Conservation (phyloP, 2,113 vertebrate species). For the Rhinogobius similis region DNA sequence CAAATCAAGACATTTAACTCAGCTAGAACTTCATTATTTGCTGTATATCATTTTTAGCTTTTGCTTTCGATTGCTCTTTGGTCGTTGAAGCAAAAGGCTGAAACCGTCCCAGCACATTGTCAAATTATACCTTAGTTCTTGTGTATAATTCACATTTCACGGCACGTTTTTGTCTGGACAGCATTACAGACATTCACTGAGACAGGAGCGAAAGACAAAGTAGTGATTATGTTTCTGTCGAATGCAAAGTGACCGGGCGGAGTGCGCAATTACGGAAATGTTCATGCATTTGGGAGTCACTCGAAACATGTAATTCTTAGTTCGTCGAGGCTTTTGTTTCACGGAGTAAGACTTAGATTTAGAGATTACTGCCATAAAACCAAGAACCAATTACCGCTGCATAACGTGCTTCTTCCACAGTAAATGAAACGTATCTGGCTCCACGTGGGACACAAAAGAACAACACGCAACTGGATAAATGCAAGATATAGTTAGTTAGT, state of each 20-base stretch:
- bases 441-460: too few relatives aligned
- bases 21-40: too few relatives aligned
- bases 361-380: not conserved
- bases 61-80: too few relatives aligned
- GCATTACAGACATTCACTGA: constrained; percentile 20
- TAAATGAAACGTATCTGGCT: too few relatives aligned
- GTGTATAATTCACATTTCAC: constrained; percentile 8
- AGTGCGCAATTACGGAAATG: constrained; percentile 7
- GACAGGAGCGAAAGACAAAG: constrained; percentile 3
- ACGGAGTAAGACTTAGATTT: not conserved
- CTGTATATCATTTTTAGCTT: too few relatives aligned
- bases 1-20: too few relatives aligned
- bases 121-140: constrained; percentile 35
- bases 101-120: constrained; percentile 1
- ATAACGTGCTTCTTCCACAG: too few relatives aligned
- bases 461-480: too few relatives aligned
- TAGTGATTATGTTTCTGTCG: not conserved
- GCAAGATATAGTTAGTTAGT: too few relatives aligned
- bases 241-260: not conserved
- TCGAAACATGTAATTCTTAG: constrained; percentile 15
- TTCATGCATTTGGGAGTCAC: constrained; percentile 32
- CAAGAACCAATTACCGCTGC: not conserved
- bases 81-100: not conserved
- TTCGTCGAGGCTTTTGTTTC: not conserved
- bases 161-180: constrained; percentile 21